phyloP scores from a whole-genome alignment of 2,888 invertebrate genomes.

The Hoplodrina blanda region DNA sequence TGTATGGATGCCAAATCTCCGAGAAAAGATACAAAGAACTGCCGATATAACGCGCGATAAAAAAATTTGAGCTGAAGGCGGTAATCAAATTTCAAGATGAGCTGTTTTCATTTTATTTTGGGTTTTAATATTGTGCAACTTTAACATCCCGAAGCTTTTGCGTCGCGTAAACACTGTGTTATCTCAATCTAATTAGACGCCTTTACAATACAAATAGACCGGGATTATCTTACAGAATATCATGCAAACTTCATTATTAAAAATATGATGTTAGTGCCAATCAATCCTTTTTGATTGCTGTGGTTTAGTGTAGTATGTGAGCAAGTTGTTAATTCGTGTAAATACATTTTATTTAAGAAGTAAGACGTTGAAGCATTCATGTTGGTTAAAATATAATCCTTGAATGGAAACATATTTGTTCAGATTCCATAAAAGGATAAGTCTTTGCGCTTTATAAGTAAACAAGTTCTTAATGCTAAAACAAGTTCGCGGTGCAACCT shows the following conservation, averaged over 20 bases:
- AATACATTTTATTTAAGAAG: constrained; percentile 66
- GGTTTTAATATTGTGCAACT: constrained; percentile 55
- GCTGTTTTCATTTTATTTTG: constrained; percentile 48
- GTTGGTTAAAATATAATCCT: constrained; percentile 79
- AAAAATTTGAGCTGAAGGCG: constrained; percentile 24
- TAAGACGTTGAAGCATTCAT: constrained; percentile 65
- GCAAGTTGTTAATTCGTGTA: constrained; percentile 34
- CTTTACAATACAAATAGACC: constrained; percentile 7
- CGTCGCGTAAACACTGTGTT: constrained; percentile 32
- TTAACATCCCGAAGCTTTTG: constrained; percentile 21
- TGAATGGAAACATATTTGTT: constrained; percentile 84
- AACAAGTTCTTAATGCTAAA: constrained; percentile 84
- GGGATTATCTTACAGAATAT: constrained; percentile 15
- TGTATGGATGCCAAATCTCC: constrained; percentile 56
- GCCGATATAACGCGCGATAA: constrained; percentile 39
- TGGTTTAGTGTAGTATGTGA: constrained; percentile 18
- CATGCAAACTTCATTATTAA: constrained; percentile 12
- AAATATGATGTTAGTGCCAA: constrained; percentile 13
- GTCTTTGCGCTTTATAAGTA: constrained; percentile 85
- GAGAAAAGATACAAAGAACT: constrained; percentile 28
- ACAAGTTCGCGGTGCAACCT: constrained; percentile 85
- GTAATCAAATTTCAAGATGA: constrained; percentile 51
- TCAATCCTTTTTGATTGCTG: constrained; percentile 12
- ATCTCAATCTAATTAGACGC: constrained; percentile 10
- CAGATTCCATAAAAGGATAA: constrained; percentile 79